phyloP scores from a whole-genome alignment of 2,113 vertebrate species.

The Patagioenas fasciata region DNA sequence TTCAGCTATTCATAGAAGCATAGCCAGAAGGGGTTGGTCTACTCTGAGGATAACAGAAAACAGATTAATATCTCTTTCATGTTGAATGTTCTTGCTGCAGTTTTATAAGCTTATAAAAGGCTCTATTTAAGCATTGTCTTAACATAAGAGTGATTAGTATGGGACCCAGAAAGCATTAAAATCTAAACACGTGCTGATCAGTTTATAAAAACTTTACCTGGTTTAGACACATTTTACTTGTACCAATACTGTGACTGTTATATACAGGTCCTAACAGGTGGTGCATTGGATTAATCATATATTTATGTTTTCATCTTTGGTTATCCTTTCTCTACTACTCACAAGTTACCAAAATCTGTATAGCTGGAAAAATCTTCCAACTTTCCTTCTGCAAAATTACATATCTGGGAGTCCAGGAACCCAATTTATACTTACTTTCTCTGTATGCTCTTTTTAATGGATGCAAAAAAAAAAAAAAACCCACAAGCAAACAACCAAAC shows the following conservation, averaged over 20 bases:
- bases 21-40: neutral
- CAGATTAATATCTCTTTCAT: neutral
- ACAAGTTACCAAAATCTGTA: neutral
- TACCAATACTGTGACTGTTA: neutral
- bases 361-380: neutral
- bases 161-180: neutral
- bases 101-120: neutral
- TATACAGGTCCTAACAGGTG: neutral
- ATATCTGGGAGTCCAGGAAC: neutral
- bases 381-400: neutral
- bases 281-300: fast-evolving
- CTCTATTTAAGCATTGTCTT: neutral
- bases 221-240: neutral
- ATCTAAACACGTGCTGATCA: neutral
- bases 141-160: neutral
- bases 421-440: neutral
- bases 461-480: neutral
- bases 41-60: neutral
- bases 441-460: neutral
- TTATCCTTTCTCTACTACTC: neutral
- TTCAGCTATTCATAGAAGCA: neutral
- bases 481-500: too few relatives aligned
- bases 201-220: neutral
- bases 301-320: neutral
- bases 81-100: neutral